These are phyloP conservation scores for Rhinogobio ventralis DNA, from an alignment of 2,797 vertebrate genomes.

Conservation along the genomic window DNA sequence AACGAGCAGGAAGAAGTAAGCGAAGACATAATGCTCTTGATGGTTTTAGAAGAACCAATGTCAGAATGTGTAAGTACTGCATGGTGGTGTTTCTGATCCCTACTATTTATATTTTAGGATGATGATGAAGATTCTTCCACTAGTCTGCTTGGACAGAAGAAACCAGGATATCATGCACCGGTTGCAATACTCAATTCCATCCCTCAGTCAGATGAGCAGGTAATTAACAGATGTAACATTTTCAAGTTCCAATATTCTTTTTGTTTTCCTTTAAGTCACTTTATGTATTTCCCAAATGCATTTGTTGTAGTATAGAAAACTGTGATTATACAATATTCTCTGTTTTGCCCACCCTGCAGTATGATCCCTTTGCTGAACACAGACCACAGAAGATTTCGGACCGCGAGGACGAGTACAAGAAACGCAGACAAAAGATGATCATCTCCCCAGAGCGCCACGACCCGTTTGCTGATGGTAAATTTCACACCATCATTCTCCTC, in stretches of 20 bases:
- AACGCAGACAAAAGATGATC: conserved; percentile 95
- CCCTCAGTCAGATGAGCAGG: conserved; percentile 97
- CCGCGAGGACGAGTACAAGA: conserved; percentile 98
- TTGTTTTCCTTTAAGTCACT: background rate
- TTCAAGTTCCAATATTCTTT: background rate
- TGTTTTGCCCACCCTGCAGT: conserved; percentile 74
- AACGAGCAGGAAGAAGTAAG: conserved; percentile 98
- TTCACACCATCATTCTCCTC: conserved; percentile 56
- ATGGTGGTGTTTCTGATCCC: conserved; percentile 61
- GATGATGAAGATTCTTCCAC: conserved; percentile 94
- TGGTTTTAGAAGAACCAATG: background rate
- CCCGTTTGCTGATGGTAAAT: conserved; percentile 99
- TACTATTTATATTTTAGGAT: conserved; percentile 78
- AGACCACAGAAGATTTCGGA: conserved; percentile 96
- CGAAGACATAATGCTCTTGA: conserved; percentile 38
- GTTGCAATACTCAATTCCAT: conserved; percentile 97
- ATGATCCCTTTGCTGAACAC: conserved; percentile 98
- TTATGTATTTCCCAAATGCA: background rate
- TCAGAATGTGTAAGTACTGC: background rate
- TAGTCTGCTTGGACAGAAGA: conserved; percentile 95
- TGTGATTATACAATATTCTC: background rate
- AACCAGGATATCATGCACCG: conserved; percentile 95
- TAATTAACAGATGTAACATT: conserved; percentile 59
- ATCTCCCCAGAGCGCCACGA: conserved; percentile 98
- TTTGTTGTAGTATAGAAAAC: background rate